Evolutionary conservation across 2,113 vertebrate genomes (phyloP).

Genomic region (Shinisaurus crocodilurus): DNA sequence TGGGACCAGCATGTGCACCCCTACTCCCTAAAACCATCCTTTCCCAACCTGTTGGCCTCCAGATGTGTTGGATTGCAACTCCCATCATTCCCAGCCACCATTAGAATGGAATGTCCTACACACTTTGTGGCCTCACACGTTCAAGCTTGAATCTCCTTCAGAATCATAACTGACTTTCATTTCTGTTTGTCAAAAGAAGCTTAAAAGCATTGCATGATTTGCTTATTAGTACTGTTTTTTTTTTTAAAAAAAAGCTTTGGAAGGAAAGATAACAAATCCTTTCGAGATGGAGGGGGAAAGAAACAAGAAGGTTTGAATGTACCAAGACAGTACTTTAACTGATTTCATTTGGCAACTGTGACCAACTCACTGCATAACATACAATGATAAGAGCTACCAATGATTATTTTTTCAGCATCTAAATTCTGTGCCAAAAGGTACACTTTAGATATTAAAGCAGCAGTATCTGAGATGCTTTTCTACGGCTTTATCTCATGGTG

Average conservation of each 20-base stretch:
- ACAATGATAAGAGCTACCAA: not conserved
- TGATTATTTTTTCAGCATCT: not conserved
- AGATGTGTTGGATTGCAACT: too few relatives aligned
- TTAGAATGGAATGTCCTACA: not conserved
- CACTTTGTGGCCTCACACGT: not conserved
- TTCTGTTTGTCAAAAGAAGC: slow-evolving; percentile 36
- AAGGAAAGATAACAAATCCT: slow-evolving; percentile 15
- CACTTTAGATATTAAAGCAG: not conserved
- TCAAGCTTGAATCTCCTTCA: slow-evolving; percentile 1
- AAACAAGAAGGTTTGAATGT: not conserved
- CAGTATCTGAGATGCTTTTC: not conserved
- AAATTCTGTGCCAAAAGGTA: not conserved
- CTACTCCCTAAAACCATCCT: too few relatives aligned
- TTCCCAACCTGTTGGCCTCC: too few relatives aligned
- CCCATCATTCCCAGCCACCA: too few relatives aligned
- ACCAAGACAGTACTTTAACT: not conserved
- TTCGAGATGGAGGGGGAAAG: slow-evolving; percentile 26
- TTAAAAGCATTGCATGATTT: slow-evolving; percentile 26
- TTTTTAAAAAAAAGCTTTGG: slow-evolving; percentile 5
- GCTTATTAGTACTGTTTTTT: not conserved
- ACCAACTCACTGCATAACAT: slow-evolving; percentile 13
- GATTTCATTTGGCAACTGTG: slow-evolving; percentile 37
- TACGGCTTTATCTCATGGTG: not conserved
- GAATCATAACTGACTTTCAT: slow-evolving; percentile 35
- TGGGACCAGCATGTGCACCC: too few relatives aligned